A percentile compares a stretch with the other conserved stretches of the same genome.
Evolutionary conservation across 2,113 vertebrate species (phyloP).

Genomic region (Alethe diademata): DNA sequence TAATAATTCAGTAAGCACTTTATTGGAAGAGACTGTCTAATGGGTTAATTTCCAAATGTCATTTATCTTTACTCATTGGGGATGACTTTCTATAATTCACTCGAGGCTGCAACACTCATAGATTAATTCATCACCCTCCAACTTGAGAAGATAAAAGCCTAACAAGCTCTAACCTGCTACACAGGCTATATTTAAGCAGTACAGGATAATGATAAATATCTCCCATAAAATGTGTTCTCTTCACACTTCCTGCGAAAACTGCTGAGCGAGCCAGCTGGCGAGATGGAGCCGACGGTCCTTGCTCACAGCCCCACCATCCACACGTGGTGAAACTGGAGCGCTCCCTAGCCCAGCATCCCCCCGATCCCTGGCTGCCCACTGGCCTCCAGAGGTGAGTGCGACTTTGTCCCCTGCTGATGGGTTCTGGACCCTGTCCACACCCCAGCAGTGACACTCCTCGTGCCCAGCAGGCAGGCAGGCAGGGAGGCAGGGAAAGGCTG

Average conservation of each 20-base stretch:
- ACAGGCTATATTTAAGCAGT: slow-evolving; percentile 56
- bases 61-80: slow-evolving; percentile 61
- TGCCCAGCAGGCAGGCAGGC: background rate
- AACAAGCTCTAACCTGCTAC: slow-evolving; percentile 66
- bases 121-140: slow-evolving; percentile 66
- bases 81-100: slow-evolving; percentile 61
- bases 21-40: slow-evolving; percentile 36
- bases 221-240: slow-evolving; percentile 56
- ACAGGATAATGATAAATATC: slow-evolving; percentile 64
- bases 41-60: slow-evolving; percentile 63
- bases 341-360: background rate
- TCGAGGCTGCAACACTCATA: slow-evolving; percentile 42
- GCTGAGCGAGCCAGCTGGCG: slow-evolving; percentile 58
- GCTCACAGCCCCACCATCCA: background rate
- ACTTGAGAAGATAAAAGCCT: slow-evolving; percentile 63
- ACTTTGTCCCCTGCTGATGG: accelerated
- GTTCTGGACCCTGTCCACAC: background rate
- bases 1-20: slow-evolving; percentile 40
- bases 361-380: accelerated
- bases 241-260: slow-evolving; percentile 61
- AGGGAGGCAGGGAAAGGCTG: background rate
- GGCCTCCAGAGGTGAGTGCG: accelerated
- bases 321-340: accelerated
- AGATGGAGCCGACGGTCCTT: background rate
- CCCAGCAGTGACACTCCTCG: background rate